Evolutionary conservation across 2,888 invertebrate species (phyloP).

Genomic region (Luffia ferchaultella): DNA sequence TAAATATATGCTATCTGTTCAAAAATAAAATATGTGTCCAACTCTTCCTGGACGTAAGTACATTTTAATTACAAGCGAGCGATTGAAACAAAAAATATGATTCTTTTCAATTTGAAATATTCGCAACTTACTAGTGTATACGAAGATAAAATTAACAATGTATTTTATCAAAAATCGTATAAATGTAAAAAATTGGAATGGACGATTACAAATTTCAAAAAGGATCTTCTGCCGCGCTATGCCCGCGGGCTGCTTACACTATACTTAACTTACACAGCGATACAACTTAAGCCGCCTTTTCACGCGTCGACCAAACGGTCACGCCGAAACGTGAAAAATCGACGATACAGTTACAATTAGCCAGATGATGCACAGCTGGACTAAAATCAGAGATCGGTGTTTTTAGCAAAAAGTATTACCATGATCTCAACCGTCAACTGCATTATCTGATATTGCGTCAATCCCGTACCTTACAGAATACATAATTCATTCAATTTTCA

Average conservation of each 20-base stretch:
- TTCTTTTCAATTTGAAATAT: no score
- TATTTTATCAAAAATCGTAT: slow-evolving; percentile 11
- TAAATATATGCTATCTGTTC: slow-evolving; percentile 3
- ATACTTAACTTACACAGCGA: no score
- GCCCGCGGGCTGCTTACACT: not conserved
- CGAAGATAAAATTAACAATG: no score
- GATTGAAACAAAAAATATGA: not conserved
- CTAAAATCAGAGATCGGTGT: no score
- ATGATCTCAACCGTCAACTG: not conserved
- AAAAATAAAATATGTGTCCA: slow-evolving; percentile 15
- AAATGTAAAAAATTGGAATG: slow-evolving; percentile 37
- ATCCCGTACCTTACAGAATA: slow-evolving; percentile 36
- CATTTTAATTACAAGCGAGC: slow-evolving; percentile 16
- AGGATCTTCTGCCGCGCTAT: slow-evolving; percentile 18
- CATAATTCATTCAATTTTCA: slow-evolving; percentile 11
- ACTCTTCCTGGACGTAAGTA: slow-evolving; percentile 26
- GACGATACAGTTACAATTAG: not conserved
- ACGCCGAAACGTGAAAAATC: not conserved
- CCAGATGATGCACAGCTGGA: not conserved
- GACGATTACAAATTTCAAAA: slow-evolving; percentile 30
- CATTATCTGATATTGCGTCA: slow-evolving; percentile 44
- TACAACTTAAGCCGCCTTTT: no score
- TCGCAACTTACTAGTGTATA: no score
- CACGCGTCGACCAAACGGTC: not conserved
- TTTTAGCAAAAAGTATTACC: not conserved